Base-by-base conservation (phyloP, 2,113 vertebrate genomes). In the Notothenia rossii region DNA sequence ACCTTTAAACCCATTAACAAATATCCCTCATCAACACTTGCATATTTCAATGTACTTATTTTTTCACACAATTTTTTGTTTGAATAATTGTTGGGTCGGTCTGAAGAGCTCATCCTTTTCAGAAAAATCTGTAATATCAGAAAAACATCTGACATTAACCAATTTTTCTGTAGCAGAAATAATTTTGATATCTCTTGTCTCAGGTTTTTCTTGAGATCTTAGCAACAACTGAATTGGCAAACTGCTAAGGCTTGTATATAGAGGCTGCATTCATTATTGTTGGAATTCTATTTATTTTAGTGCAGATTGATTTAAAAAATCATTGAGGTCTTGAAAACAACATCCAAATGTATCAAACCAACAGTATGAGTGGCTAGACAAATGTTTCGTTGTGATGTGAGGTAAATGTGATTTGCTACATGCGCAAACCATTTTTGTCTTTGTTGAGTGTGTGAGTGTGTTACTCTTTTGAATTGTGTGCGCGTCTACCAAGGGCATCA, bases 401-500 rank as follows among this genome's bases (percentile, higher is more conserved):
- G 36, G 11, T 9, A 14, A 13, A 25, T 9, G 3, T 20, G 45
- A 59, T 72, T 75, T 51, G 20, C 25, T 14, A 46, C 43, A 58
- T 49, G 40, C 22, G 51, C 48, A 59, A 48, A 20, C 15, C 10
- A 48, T 20, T 25, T 60, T 43, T 20, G 49, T 65, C 8, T 79
- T 50, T 56, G 43, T 63, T 1, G 3, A 46, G 70, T 22, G 51
- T 33, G 69, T 69, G 75, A 66, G 56, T 60, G 65, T 67, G 60
- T 75, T 63, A 83, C 67, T 61, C 29, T 61, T 75, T 65, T 72
- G 50, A 59, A 18, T 33, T 20, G 55, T 75, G 60, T 83, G 72
- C 77, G 81, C 82, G 81, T 92, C 77, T 84, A 88, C 89, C 91
- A 91, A 91, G 89, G 85, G 88, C 91, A 90, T 94, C 91, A 91